Evolutionary conservation across 1,140 invertebrate species (phyloP).

Genomic region (Venturia canescens): DNA sequence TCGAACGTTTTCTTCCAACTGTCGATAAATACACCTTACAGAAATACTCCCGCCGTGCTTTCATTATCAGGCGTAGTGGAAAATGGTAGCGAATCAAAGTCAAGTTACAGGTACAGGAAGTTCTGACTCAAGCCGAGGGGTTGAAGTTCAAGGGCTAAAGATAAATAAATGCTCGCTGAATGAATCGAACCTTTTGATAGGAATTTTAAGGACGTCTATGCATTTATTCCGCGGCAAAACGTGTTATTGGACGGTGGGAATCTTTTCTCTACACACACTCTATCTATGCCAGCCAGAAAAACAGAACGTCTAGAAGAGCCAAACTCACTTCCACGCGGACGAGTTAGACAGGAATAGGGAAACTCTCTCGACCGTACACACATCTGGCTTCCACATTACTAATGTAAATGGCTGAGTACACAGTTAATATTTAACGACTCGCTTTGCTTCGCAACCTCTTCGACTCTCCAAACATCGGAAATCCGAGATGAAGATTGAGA

Average conservation of each 20-base stretch:
- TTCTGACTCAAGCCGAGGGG: background rate
- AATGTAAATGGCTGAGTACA: constrained; percentile 66
- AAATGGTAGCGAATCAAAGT: background rate
- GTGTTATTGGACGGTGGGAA: constrained; percentile 9
- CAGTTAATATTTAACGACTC: constrained; percentile 64
- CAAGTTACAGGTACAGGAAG: background rate
- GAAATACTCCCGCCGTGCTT: too few relatives aligned
- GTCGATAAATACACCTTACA: too few relatives aligned
- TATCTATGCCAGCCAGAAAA: background rate
- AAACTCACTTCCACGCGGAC: constrained; percentile 24
- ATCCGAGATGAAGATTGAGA: constrained; percentile 41
- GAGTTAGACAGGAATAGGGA: constrained; percentile 51
- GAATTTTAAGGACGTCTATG: constrained; percentile 1
- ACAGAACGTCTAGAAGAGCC: constrained; percentile 3
- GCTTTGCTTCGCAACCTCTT: constrained; percentile 51
- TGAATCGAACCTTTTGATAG: background rate
- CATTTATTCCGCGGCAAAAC: background rate
- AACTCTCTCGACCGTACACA: constrained; percentile 53
- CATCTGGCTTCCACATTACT: constrained; percentile 61
- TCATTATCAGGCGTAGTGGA: background rate
- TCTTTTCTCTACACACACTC: constrained; percentile 1
- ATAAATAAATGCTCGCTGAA: constrained; percentile 30
- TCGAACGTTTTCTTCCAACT: too few relatives aligned
- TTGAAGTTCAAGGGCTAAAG: constrained; percentile 9
- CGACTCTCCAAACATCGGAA: constrained; percentile 55